These are phyloP conservation scores for Argyresthia goedartella DNA, from an alignment of 2,888 invertebrate genomes.

Conservation along the genomic window DNA sequence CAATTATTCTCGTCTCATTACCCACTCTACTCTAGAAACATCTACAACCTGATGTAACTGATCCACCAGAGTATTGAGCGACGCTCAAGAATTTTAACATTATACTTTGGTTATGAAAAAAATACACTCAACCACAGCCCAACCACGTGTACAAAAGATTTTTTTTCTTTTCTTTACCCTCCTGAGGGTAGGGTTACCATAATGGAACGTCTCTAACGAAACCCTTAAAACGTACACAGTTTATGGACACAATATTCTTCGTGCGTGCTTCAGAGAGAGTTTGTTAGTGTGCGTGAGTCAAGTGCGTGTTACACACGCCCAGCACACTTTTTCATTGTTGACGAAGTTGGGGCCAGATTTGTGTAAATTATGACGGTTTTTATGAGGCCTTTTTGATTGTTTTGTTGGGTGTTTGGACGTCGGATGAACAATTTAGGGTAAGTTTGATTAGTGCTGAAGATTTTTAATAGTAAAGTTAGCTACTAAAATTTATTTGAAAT, in stretches of 20 bases:
- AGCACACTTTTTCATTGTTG: slow-evolving; percentile 22
- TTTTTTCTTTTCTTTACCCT: slow-evolving; percentile 52
- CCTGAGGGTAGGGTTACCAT: slow-evolving; percentile 52
- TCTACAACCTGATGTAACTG: slow-evolving; percentile 24
- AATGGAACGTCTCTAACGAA: slow-evolving; percentile 23
- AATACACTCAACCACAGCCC: slow-evolving; percentile 54
- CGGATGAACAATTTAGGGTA: background rate
- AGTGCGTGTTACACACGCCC: slow-evolving; percentile 39
- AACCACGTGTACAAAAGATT: slow-evolving; percentile 65
- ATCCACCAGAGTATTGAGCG: slow-evolving; percentile 26
- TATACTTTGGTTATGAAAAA: slow-evolving; percentile 56
- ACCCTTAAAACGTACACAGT: slow-evolving; percentile 23
- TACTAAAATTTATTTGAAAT: no score
- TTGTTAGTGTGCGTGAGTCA: slow-evolving; percentile 13
- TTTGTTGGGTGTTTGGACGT: slow-evolving; percentile 2
- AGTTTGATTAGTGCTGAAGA: background rate
- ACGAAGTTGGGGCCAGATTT: slow-evolving; percentile 13
- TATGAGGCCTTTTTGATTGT: slow-evolving; percentile 11
- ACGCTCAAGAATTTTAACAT: slow-evolving; percentile 49
- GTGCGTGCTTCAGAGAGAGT: slow-evolving; percentile 10
- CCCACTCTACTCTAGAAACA: background rate
- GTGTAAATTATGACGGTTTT: slow-evolving; percentile 16
- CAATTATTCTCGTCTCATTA: no score
- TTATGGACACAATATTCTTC: slow-evolving; percentile 13
- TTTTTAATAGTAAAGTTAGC: no score